These are phyloP conservation scores for Metaphire vulgaris DNA, from an alignment of 1,140 invertebrate genomes.

Conservation along the genomic window DNA sequence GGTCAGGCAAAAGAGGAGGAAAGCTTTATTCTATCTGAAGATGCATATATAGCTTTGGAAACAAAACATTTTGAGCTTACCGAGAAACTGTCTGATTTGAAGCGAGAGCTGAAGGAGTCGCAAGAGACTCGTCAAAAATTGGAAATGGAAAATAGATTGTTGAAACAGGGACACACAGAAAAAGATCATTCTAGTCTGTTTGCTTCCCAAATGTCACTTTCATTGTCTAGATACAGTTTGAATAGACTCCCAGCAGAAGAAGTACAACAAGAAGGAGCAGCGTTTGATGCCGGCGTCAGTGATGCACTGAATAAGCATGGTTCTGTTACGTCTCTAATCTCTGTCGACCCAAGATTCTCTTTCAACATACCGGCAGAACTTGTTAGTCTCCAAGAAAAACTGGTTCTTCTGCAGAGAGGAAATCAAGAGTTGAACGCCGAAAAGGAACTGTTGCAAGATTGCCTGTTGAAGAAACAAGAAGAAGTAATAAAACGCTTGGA, in stretches of 20 bases:
- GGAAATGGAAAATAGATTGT: neutral
- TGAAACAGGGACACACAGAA: neutral
- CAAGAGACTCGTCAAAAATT: neutral
- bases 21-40: neutral
- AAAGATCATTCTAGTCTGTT: neutral
- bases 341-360: conserved; percentile 8
- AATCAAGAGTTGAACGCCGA: conserved; percentile 7
- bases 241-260: conserved; percentile 8
- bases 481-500: conserved; percentile 10
- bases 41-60: neutral
- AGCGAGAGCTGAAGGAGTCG: conserved; percentile 1
- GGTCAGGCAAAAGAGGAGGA: neutral
- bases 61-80: neutral
- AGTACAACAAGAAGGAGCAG: neutral
- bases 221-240: conserved; percentile 9
- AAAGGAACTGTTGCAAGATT: conserved; percentile 4
- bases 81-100: neutral
- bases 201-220: neutral
- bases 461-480: conserved; percentile 6
- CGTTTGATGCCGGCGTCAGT: neutral
- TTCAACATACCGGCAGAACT: conserved; percentile 14
- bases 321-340: conserved; percentile 9
- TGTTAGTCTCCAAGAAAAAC: conserved; percentile 5
- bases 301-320: neutral
- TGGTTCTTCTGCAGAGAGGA: conserved; percentile 1